Evolutionary conservation across 2,888 invertebrate species (phyloP).

Genomic region (Ormyrus thymus): DNA sequence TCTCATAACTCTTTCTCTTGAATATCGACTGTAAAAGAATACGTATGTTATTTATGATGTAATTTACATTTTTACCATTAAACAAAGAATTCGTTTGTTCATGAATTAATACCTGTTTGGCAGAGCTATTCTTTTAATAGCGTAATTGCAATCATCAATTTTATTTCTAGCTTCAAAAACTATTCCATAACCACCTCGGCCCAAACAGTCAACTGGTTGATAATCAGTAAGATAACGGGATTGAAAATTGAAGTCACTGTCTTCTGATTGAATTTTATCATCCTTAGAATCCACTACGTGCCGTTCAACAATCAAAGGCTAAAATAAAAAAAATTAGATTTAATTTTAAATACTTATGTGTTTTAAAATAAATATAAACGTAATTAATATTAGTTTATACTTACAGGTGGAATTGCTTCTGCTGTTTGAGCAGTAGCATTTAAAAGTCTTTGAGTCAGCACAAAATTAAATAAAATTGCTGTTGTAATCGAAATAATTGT

Average conservation of each 20-base stretch:
- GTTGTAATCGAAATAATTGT: slow-evolving; percentile 84
- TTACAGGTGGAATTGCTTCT: slow-evolving; percentile 67
- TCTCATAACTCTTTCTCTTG: slow-evolving; percentile 91
- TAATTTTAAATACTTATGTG: slow-evolving; percentile 5
- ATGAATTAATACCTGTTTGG: slow-evolving; percentile 80
- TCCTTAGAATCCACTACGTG: slow-evolving; percentile 63
- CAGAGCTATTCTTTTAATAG: slow-evolving; percentile 94
- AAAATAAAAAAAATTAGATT: slow-evolving; percentile 44
- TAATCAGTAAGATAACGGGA: slow-evolving; percentile 90
- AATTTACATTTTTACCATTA: no score
- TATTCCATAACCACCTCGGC: slow-evolving; percentile 96
- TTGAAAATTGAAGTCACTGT: slow-evolving; percentile 64
- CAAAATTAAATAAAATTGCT: slow-evolving; percentile 82
- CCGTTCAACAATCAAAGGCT: slow-evolving; percentile 70
- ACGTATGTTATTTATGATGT: not conserved
- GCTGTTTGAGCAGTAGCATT: slow-evolving; percentile 63
- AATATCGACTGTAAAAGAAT: slow-evolving; percentile 80
- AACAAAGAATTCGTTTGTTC: no score
- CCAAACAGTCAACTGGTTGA: slow-evolving; percentile 86
- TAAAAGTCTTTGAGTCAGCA: slow-evolving; percentile 77
- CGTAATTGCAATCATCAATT: slow-evolving; percentile 95
- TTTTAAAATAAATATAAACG: slow-evolving; percentile 18
- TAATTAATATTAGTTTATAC: slow-evolving; percentile 45
- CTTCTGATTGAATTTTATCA: slow-evolving; percentile 66
- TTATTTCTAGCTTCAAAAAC: slow-evolving; percentile 97